Evolutionary conservation across 2,888 invertebrate genomes (phyloP), one percentile per base, ranked within the genome.

Genomic region (Clostera curtula): DNA sequence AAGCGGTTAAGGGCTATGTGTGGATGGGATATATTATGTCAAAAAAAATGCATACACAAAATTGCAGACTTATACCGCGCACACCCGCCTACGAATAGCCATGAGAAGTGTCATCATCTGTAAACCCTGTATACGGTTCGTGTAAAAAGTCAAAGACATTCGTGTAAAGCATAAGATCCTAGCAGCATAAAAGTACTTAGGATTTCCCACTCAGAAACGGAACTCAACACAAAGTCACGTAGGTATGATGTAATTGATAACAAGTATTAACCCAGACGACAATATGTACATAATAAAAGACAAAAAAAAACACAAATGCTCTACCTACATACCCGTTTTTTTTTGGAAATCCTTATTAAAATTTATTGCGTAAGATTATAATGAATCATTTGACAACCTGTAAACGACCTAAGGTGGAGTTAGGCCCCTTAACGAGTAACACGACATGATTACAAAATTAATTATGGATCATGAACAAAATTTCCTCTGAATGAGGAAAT

Each of bases 121-220:
- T n/a, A 15, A 15, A 15, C 15, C 6, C 4, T 5, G 6, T 5
- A 15, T 5, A 21, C 14, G 27, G 34, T 23, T 35, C 41, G 37
- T 33, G 35, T 34, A 25, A 40, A 27, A 51, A 49, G 54, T 53
- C 51, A 49, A 40, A 44, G 53, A 52, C 51, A 51, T 43, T 42
- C 42, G 34, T 43, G 43, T 47, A 50, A 43, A 36, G 36, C 25
- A 38, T 45, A 39, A 50, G 47, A 57, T 57, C 52, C 53, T 52
- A 47, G 49, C 42, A 31, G 29, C 34, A 34, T 41, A 43, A 42
- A 40, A 37, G 43, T 40, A 30, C 41, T 46, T 47, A 53, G 70
- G 70, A 43, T 64, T 70, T 70, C 52, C 69, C 69, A 52, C 35
- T 36, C 27, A 37, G 31, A 61, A 59, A 59, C 69, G 69, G 69